Evolutionary conservation across 2,797 vertebrate species (phyloP), one percentile per base, ranked within the genome.

Genomic region (Crenichthys baileyi): DNA sequence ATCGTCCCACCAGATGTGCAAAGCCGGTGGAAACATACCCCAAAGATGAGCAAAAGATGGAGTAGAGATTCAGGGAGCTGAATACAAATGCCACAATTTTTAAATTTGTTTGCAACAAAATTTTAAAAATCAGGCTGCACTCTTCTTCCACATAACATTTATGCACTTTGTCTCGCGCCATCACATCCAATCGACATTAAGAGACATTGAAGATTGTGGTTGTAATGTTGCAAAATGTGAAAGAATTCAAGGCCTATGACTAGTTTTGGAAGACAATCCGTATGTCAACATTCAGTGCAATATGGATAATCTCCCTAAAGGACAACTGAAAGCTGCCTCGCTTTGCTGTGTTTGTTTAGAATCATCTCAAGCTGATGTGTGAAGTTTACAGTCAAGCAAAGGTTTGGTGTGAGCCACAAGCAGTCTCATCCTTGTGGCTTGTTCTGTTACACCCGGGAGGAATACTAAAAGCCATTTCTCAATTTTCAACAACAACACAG

Each of bases 381-480:
- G 88, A 92, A 91, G 83, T 55, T 72, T 29, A 58, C 70, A 79
- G 78, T 73, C 51, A 83, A 86, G 86, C 83, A 88, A 87, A 88
- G 73, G 29, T 76, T 81, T 74, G 44, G 39, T 72, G 79, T 78
- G 76, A 80, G 89, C 91, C 85, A 85, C 5, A 3, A 70, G 5
- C 24, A 90, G 79, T 88, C 67, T 76, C 24, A 71, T 76, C 80
- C 81, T 89, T 79, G 81, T 15, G 48, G 46, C 79, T 83, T 82
- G 86, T 91, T 90, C 89, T 80, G 88, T 86, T 72, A 79, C 79
- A 70, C 87, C 81, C 77, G 16, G 73, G 82, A 87, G 85, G 18
- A 79, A 77, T 83, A 70, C 68, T 74, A 80, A 12, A 77, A 82
- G 67, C 76, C 83, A 78, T 87, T 82, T 79, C 46, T 75, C 70